Evolutionary conservation across 1,140 invertebrate species (phyloP).

Genomic region (Oppia nitens): DNA sequence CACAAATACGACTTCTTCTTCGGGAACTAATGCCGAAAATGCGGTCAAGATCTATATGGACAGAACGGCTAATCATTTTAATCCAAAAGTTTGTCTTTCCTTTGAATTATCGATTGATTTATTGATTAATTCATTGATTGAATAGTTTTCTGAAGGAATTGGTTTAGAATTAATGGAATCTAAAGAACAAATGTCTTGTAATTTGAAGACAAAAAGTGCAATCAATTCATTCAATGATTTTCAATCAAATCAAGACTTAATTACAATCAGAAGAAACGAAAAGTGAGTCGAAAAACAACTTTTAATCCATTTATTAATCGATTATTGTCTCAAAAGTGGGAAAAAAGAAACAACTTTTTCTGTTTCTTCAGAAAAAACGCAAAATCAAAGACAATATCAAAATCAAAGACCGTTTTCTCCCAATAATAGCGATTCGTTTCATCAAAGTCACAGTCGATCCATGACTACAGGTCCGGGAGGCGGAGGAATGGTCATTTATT

Average conservation of each 20-base stretch:
- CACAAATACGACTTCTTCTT: too few species aligned
- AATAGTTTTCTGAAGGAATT: too few species aligned
- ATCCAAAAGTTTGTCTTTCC: too few species aligned
- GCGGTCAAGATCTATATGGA: slow-evolving; percentile 93
- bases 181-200: too few species aligned
- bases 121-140: background rate
- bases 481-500: slow-evolving; percentile 16
- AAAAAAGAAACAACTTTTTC: slow-evolving; percentile 15
- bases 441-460: background rate
- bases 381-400: background rate
- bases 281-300: background rate
- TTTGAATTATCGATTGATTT: slow-evolving; percentile 29
- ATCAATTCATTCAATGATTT: too few species aligned
- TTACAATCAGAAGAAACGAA: background rate
- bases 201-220: too few species aligned
- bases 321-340: slow-evolving; percentile 5
- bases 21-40: slow-evolving; percentile 34
- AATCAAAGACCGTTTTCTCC: slow-evolving; percentile 8
- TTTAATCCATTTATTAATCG: background rate
- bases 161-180: too few species aligned
- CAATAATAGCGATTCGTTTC: slow-evolving; percentile 4
- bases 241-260: background rate
- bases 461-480: background rate
- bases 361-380: background rate
- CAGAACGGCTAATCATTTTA: too few species aligned